Percentiles rank a stretch among this genome's conserved stretches.
phyloP scores from a whole-genome alignment of 2,797 vertebrate genomes.

The Telmatherina bonti region DNA sequence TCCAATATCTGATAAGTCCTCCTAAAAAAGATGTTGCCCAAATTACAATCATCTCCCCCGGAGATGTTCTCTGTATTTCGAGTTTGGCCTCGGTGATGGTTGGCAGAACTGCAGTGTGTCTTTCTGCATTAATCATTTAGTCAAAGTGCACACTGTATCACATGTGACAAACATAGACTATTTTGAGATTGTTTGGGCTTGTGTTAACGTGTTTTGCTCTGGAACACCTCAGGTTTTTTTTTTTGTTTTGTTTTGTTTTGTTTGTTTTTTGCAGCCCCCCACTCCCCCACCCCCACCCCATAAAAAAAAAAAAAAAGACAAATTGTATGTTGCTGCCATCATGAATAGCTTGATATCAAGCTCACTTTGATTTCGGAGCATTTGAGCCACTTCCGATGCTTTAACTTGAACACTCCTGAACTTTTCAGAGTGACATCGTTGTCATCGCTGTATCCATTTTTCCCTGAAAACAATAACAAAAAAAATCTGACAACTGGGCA shows the following conservation, averaged over 20 bases:
- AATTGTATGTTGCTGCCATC: background rate
- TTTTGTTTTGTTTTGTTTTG: no score
- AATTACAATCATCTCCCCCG: constrained; percentile 29
- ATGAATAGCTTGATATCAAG: background rate
- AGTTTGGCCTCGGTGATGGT: constrained; percentile 40
- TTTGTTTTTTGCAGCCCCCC: no score
- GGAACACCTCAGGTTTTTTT: no score
- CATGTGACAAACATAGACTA: background rate
- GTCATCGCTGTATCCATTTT: background rate
- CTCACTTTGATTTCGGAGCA: no score
- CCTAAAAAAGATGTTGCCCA: constrained; percentile 51
- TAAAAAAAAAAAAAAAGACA: no score
- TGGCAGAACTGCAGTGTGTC: constrained; percentile 45
- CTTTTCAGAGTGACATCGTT: background rate
- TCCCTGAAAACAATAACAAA: background rate
- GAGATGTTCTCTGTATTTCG: constrained; percentile 31
- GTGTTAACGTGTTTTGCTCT: no score
- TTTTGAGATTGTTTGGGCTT: background rate
- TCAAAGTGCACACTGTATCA: constrained; percentile 10
- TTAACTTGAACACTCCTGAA: background rate
- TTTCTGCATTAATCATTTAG: constrained; percentile 34
- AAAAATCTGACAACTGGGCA: background rate
- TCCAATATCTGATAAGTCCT: constrained; percentile 34
- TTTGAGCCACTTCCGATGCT: no score
- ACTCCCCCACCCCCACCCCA: no score